These are phyloP conservation scores for Nemopilema nomurai DNA, from an alignment of 30 jellyfish, hydroid and myxozoan genomes.

Conservation along the genomic window DNA sequence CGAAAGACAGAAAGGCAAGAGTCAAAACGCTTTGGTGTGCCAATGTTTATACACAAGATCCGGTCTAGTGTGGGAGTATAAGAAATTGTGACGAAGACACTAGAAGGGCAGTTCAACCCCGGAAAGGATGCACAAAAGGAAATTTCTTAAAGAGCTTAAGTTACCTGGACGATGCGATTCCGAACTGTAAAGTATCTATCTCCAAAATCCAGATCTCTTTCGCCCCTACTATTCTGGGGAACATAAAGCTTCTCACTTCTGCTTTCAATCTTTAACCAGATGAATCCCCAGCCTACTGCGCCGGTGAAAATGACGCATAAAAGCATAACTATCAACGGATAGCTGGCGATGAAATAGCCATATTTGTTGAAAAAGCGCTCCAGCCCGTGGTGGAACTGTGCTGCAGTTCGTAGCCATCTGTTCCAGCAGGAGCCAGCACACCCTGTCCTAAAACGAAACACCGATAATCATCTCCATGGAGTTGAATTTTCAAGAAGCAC, in stretches of 20 bases:
- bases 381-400: constrained; percentile 2
- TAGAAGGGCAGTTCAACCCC: too few species aligned
- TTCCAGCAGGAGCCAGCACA: constrained; percentile 28
- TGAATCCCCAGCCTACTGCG: constrained; percentile 41
- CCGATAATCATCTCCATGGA: background rate
- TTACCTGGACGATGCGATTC: constrained; percentile 30
- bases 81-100: too few species aligned
- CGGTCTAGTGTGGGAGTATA: too few species aligned
- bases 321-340: constrained; percentile 11
- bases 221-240: constrained; percentile 50
- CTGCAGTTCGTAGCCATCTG: constrained; percentile 32
- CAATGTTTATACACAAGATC: too few species aligned
- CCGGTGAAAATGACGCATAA: constrained; percentile 22
- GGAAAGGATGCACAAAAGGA: background rate
- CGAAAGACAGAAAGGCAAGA: too few species aligned
- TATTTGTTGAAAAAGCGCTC: constrained; percentile 28
- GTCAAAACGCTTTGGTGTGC: too few species aligned
- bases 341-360: constrained; percentile 37
- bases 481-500: background rate
- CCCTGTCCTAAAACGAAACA: background rate
- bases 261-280: constrained; percentile 12
- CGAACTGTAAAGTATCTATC: constrained; percentile 15
- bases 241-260: constrained; percentile 48
- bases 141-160: background rate
- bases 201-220: constrained; percentile 18